Conservation (phyloP, 1,140 invertebrate genomes). For the silkworm (Bombyx mori) region DNA sequence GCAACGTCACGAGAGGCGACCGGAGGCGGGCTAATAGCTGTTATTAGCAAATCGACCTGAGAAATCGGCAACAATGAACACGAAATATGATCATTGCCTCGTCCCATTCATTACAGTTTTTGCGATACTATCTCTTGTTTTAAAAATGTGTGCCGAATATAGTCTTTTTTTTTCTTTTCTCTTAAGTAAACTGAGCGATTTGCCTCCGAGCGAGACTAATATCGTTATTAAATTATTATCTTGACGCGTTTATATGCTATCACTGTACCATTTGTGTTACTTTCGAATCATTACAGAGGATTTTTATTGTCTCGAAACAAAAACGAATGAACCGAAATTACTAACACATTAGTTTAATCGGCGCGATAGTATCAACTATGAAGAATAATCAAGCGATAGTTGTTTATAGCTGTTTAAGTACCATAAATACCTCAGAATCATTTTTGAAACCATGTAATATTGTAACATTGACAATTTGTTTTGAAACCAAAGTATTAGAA, state of each 20-base stretch:
- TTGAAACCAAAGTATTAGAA: no score
- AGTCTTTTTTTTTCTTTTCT: conserved; percentile 23
- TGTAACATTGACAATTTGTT: no score
- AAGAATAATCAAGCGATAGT: no score
- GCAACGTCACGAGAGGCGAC: conserved; percentile 29
- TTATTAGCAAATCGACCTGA: conserved; percentile 59
- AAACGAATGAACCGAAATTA: conserved; percentile 4
- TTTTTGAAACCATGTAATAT: no score
- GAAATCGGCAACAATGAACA: conserved; percentile 60
- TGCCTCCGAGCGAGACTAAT: conserved; percentile 35
- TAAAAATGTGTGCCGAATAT: conserved; percentile 44
- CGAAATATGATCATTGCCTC: conserved; percentile 49
- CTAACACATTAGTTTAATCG: conserved; percentile 2
- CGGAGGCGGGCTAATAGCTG: conserved; percentile 51
- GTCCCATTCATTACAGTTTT: conserved; percentile 54
- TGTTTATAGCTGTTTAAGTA: no score
- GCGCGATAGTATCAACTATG: no score
- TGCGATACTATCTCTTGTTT: conserved; percentile 39
- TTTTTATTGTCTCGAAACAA: neutral
- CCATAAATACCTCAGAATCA: no score
- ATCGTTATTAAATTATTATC: conserved; percentile 57
- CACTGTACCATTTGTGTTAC: conserved; percentile 39
- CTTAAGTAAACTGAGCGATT: conserved; percentile 37
- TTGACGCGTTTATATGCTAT: conserved; percentile 38
- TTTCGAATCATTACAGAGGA: conserved; percentile 13